phyloP scores from a whole-genome alignment of 2,797 vertebrate species.

The Aselliscus stoliczkanus region DNA sequence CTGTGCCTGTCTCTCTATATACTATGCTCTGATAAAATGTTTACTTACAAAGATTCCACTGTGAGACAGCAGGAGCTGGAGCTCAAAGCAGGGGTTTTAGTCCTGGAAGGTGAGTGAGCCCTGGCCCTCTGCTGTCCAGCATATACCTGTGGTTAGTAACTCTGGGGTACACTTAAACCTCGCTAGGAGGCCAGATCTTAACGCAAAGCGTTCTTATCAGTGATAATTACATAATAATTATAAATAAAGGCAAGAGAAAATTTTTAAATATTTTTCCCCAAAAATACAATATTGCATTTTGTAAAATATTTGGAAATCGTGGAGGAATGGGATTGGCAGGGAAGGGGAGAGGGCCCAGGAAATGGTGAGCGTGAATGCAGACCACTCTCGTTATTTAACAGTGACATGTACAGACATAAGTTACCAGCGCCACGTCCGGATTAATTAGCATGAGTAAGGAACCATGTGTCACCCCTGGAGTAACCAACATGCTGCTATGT shows the following conservation, averaged over 20 bases:
- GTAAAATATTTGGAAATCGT: background rate
- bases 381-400: accelerated
- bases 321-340: background rate
- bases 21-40: background rate
- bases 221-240: background rate
- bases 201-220: background rate
- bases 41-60: background rate
- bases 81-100: too few species aligned
- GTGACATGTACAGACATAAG: background rate
- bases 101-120: too few species aligned
- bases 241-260: background rate
- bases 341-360: accelerated
- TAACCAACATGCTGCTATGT: background rate
- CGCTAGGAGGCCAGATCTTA: background rate
- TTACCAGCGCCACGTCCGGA: accelerated
- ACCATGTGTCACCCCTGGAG: background rate
- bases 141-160: accelerated
- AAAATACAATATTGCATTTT: background rate
- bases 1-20: background rate
- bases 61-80: background rate
- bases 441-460: background rate
- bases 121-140: background rate
- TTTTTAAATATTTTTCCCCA: background rate
- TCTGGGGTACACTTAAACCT: background rate
- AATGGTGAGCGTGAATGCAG: background rate